Percentiles rank a stretch among this genome's conserved stretches.
phyloP scores from a whole-genome alignment of 2,113 vertebrate genomes.

The Clarias magur region DNA sequence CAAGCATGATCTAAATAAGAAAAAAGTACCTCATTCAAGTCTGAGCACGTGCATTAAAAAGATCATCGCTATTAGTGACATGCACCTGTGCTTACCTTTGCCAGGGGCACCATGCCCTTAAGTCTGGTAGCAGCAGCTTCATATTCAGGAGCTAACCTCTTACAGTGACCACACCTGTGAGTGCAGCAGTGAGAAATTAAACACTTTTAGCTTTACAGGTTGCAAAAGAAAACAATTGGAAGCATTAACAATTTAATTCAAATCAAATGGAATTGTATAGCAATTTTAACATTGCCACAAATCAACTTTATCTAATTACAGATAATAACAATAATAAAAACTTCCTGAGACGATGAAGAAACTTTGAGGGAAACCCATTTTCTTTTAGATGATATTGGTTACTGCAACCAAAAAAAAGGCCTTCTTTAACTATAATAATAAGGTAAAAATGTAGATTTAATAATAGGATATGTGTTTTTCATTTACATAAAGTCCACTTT shows the following conservation, averaged over 20 bases:
- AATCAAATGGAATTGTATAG: too few relatives aligned
- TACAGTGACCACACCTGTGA: constrained; percentile 75
- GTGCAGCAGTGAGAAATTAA: neutral
- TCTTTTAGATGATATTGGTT: too few relatives aligned
- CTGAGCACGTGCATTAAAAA: neutral
- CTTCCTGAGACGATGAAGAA: too few relatives aligned
- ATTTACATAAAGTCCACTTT: too few relatives aligned
- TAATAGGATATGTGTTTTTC: too few relatives aligned
- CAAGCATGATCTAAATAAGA: neutral
- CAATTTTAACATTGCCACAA: too few relatives aligned
- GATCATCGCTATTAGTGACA: constrained; percentile 62
- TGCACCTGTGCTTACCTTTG: constrained; percentile 73
- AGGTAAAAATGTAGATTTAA: too few relatives aligned
- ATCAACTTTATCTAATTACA: too few relatives aligned
- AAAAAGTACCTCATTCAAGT: neutral
- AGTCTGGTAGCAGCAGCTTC: constrained; percentile 68
- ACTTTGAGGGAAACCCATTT: too few relatives aligned
- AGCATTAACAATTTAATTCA: neutral
- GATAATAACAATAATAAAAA: too few relatives aligned
- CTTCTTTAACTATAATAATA: too few relatives aligned
- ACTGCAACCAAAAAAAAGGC: too few relatives aligned
- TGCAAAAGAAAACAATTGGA: neutral
- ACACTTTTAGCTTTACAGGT: neutral
- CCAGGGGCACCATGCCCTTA: constrained; percentile 66
- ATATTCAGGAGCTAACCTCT: constrained; percentile 73